Percentiles rank a stretch among this genome's conserved stretches.
phyloP scores from a whole-genome alignment of 1,140 invertebrate species.

The Drosophila mayri region DNA sequence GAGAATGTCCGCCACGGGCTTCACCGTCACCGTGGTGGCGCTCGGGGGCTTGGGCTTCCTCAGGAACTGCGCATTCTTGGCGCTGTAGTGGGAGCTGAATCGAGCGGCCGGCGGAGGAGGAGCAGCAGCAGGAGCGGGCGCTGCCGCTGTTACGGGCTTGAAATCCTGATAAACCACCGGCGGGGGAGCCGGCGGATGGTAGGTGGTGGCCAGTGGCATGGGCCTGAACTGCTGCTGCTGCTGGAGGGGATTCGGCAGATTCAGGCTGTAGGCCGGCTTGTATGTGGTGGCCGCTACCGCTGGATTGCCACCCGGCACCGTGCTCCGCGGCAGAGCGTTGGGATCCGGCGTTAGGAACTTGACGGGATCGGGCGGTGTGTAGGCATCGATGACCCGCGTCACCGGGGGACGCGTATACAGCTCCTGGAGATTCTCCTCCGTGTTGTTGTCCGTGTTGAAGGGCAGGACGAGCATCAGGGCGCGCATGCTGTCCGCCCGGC shows the following conservation, averaged over 20 bases:
- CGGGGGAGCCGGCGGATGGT: constrained; percentile 72
- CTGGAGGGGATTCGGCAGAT: constrained; percentile 13
- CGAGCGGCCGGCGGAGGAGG: constrained; percentile 28
- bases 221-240: constrained; percentile 33
- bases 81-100: constrained; percentile 82
- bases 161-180: constrained; percentile 72
- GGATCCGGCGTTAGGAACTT: constrained; percentile 77
- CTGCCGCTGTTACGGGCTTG: constrained; percentile 48
- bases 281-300: constrained; percentile 78
- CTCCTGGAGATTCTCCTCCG: constrained; percentile 82
- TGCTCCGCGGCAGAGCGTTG: constrained; percentile 52
- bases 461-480: constrained; percentile 87
- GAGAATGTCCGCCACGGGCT: constrained; percentile 77
- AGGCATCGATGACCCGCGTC: constrained; percentile 77
- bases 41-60: constrained; percentile 48
- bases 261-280: constrained; percentile 59
- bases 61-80: constrained; percentile 75
- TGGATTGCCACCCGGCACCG: constrained; percentile 56
- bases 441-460: constrained; percentile 85
- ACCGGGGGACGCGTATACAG: constrained; percentile 80
- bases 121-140: not conserved
- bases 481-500: constrained; percentile 85
- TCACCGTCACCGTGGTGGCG: constrained; percentile 50
- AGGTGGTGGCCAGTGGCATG: constrained; percentile 73
- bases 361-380: constrained; percentile 72